Percentiles rank a stretch among this genome's conserved stretches.
phyloP scores from a whole-genome alignment of 2,797 vertebrate genomes.

The Darevskia mixta region DNA sequence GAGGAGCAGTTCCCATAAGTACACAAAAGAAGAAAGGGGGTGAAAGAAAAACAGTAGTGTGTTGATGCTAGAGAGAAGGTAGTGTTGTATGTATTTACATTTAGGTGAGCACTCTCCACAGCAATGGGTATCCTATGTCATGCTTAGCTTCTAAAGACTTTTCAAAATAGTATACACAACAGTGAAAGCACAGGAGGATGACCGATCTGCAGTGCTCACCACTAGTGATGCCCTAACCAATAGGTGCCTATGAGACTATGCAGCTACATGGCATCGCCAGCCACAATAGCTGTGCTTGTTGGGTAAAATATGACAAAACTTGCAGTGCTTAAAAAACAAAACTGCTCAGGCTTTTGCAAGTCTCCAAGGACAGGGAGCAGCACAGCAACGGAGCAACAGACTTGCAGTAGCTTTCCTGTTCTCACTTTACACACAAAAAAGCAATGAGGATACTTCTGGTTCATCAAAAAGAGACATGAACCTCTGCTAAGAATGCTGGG shows the following conservation, averaged over 20 bases:
- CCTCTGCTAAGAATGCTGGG: neutral
- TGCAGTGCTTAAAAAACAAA: neutral
- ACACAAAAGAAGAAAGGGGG: neutral
- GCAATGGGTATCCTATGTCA: neutral
- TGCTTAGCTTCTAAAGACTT: neutral
- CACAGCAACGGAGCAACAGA: neutral
- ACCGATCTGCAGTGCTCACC: neutral
- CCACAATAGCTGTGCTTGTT: neutral
- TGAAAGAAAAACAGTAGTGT: neutral
- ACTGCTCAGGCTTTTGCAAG: neutral
- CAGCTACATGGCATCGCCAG: neutral
- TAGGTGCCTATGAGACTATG: neutral
- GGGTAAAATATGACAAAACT: neutral
- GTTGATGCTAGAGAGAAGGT: neutral
- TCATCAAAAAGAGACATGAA: neutral
- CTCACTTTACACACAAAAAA: neutral
- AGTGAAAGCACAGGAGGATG: neutral
- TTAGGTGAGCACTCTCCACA: neutral
- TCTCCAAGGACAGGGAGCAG: neutral
- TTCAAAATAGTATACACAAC: neutral
- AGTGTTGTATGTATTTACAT: neutral
- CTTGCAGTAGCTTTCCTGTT: neutral
- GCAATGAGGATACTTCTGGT: neutral
- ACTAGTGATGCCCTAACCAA: neutral
- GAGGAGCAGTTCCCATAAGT: neutral